Evolutionary conservation across 2,797 vertebrate species (phyloP).

Genomic region (Enteromius argenteus): DNA sequence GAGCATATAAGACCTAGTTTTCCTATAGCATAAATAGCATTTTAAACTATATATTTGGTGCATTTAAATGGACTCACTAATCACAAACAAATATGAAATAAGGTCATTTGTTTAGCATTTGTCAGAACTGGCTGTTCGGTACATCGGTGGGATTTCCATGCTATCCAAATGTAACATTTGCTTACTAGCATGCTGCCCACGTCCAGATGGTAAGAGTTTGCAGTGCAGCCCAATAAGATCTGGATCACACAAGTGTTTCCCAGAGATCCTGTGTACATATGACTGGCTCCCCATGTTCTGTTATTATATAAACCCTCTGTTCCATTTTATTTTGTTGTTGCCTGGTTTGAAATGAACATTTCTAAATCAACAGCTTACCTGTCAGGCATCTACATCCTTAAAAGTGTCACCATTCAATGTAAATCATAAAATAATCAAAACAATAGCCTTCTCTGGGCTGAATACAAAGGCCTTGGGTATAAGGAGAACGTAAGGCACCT

Average conservation of each 20-base stretch:
- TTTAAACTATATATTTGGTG: background rate
- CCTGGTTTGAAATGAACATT: constrained; percentile 5
- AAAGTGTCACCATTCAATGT: background rate
- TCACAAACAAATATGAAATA: background rate
- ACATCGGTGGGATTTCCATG: constrained; percentile 24
- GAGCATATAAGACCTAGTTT: background rate
- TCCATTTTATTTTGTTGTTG: constrained; percentile 3
- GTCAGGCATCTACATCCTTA: background rate
- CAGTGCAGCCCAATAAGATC: constrained; percentile 5
- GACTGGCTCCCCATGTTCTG: background rate
- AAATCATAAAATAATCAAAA: background rate
- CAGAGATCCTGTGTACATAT: background rate
- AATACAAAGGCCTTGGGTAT: background rate
- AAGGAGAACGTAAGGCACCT: background rate
- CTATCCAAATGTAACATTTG: constrained; percentile 43
- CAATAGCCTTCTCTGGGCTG: background rate
- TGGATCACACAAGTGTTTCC: constrained; percentile 9
- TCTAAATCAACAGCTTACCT: background rate
- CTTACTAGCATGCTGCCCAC: constrained; percentile 34
- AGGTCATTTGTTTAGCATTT: constrained; percentile 26
- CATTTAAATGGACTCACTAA: background rate
- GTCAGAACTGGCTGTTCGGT: constrained; percentile 23
- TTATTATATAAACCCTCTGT: constrained; percentile 16
- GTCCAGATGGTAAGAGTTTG: constrained; percentile 37
- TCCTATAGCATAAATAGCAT: background rate